These are phyloP conservation scores for Batillaria attramentaria DNA, from an alignment of 1,140 invertebrate species.

Conservation along the genomic window DNA sequence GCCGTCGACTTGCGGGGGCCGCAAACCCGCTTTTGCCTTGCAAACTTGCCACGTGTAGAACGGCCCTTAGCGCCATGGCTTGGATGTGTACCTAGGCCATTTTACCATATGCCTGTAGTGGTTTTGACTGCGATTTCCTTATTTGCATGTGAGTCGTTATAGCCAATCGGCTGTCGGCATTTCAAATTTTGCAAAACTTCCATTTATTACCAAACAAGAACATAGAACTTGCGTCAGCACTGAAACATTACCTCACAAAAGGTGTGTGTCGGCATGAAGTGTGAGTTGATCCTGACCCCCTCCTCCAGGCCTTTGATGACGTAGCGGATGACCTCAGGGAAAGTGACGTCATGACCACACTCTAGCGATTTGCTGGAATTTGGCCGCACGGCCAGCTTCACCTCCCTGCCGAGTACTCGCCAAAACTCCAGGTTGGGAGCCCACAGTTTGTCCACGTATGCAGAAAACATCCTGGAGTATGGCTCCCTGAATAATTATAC, in stretches of 20 bases:
- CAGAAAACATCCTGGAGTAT: conserved; percentile 57
- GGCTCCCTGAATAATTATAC: too few species aligned
- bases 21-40: too few species aligned
- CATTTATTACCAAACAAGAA: neutral
- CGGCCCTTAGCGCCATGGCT: too few species aligned
- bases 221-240: neutral
- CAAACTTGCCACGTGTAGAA: too few species aligned
- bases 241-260: conserved; percentile 42
- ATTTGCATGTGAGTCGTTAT: too few species aligned
- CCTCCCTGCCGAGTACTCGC: conserved; percentile 53
- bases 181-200: neutral
- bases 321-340: conserved; percentile 58
- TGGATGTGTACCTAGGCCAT: neutral
- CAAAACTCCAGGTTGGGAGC: conserved; percentile 62
- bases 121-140: too few species aligned
- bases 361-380: conserved; percentile 37
- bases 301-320: conserved; percentile 51
- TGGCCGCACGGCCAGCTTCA: conserved; percentile 46
- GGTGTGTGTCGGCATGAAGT: conserved; percentile 60
- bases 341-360: conserved; percentile 65
- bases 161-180: neutral
- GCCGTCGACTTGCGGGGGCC: too few species aligned
- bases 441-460: conserved; percentile 63
- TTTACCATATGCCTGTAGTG: too few species aligned
- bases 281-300: conserved; percentile 47